Base-by-base conservation (phyloP, 2,888 invertebrate species). In the Drosophila meridionalis region DNA sequence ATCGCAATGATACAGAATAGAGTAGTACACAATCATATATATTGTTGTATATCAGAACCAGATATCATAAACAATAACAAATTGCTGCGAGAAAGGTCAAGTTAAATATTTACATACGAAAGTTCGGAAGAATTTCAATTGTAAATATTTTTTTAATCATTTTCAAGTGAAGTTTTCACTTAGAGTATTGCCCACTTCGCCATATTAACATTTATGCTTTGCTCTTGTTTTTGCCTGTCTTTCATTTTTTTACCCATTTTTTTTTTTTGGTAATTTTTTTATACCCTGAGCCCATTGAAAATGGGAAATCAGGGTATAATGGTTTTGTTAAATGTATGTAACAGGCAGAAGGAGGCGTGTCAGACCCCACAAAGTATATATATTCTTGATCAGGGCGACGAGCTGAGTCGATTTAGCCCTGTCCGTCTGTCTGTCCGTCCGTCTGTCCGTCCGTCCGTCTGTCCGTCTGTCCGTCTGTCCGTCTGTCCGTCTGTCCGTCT, bases 151-250 rank as follows among this genome's bases (percentile, higher is more conserved):
- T 50, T 14, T n/a, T n/a, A 14, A 14, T 20, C 1, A 20, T 12
- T 30, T 42, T 32, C 20, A 6, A 45, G 34, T 36, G 14, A 3
- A 40, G 20, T 42, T 52, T 42, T 12, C 14, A 14, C 55, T 64
- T 58, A 71, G 77, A 14, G 74, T 77, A 76, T 60, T 52, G 50
- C 50, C 8, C 38, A 26, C n/a, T 48, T 70, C 73, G 55, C 43
- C 26, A 14, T 63, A 38, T 55, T 38, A 36, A 38, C 32, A 59
- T 14, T 34, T 20, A 42, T 2, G 14, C n/a, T 14, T 30, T 48
- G 12, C 42, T 11, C 43, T 30, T 55, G 43, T 36, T 59, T 76
- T 57, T 60, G 47, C 12, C 4, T 32, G 47, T 7, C 48, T 55
- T 55, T 26, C 2, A 53, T 12, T 58, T 60, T 48, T 53, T 45